Evolutionary conservation across 2,113 vertebrate species (phyloP).

Genomic region (Crotalus helleri): DNA sequence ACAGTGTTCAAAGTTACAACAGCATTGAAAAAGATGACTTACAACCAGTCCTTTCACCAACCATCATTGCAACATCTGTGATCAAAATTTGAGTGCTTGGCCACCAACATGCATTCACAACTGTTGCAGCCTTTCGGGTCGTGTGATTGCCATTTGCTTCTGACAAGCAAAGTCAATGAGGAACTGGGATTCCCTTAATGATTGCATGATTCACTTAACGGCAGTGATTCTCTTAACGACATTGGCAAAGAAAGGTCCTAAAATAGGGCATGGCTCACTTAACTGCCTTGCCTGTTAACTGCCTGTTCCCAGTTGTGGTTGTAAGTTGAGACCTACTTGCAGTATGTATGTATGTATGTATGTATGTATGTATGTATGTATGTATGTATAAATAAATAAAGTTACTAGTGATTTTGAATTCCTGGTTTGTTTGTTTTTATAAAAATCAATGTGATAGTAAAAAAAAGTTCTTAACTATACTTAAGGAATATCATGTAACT

Average conservation of each 20-base stretch:
- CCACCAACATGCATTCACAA: not conserved
- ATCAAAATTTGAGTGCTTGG: not conserved
- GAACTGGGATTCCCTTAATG: not conserved
- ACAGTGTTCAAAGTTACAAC: not conserved
- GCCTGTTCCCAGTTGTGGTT: not conserved
- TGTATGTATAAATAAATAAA: too few relatives aligned
- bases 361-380: too few relatives aligned
- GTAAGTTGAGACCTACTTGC: not conserved
- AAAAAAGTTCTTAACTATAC: not conserved
- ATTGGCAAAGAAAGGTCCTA: not conserved
- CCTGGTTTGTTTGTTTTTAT: not conserved
- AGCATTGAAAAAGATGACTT: not conserved
- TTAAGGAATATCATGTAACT: not conserved
- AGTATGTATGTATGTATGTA: too few relatives aligned
- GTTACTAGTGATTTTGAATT: not conserved
- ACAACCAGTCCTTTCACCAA: not conserved
- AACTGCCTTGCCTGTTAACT: not conserved
- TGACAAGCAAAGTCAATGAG: not conserved
- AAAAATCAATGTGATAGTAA: not conserved
- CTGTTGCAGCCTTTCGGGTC: not conserved
- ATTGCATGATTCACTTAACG: not conserved
- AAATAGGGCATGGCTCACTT: not conserved
- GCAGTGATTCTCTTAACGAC: too few relatives aligned
- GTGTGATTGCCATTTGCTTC: not conserved
- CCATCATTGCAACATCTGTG: not conserved